These are phyloP conservation scores for Tipula unca DNA, from an alignment of 2,888 invertebrate genomes.

Conservation along the genomic window DNA sequence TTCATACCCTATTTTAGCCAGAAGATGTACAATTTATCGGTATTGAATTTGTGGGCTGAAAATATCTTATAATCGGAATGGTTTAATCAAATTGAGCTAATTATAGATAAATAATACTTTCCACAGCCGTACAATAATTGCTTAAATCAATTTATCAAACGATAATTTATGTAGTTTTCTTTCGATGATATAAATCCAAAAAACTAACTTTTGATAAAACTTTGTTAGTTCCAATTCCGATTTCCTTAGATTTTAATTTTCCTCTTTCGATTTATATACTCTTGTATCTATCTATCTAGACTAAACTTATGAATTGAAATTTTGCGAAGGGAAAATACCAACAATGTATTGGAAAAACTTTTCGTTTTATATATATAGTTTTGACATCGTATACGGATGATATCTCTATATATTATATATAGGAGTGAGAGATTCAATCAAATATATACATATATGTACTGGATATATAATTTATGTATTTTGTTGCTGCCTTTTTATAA, in stretches of 20 bases:
- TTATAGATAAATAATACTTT: not conserved
- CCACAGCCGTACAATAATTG: not conserved
- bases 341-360: not conserved
- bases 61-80: not conserved
- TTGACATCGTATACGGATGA: not conserved
- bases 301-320: not conserved
- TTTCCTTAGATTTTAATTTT: constrained; percentile 1
- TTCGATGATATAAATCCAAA: not conserved
- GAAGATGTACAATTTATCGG: no score
- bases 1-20: no score
- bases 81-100: not conserved
- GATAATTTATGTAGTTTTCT: constrained; percentile 1
- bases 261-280: not conserved
- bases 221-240: constrained; percentile 8
- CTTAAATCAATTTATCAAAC: not conserved
- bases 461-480: not conserved
- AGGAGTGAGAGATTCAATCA: not conserved
- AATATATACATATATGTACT: not conserved
- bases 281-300: not conserved
- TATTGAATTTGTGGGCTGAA: no score
- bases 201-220: not conserved
- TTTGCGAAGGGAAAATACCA: not conserved
- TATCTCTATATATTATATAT: not conserved
- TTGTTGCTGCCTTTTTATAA: not conserved
- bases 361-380: not conserved